phyloP scores from a whole-genome alignment of 2,888 invertebrate genomes.

The Marronus borbonicus region DNA sequence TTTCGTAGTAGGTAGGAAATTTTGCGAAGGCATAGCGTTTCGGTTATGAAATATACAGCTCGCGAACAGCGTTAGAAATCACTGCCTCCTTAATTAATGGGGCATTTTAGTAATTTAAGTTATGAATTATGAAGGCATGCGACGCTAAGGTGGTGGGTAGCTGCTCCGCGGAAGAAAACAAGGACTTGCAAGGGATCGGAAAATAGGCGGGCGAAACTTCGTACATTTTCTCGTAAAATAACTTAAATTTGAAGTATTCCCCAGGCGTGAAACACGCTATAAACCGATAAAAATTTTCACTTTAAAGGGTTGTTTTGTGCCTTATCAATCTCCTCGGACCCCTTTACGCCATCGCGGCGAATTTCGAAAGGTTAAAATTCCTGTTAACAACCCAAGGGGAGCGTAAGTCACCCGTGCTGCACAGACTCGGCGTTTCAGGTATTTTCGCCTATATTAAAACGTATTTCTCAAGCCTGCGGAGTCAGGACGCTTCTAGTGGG shows the following conservation, averaged over 20 bases:
- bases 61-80: slow-evolving; percentile 64
- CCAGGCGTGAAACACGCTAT: too few species aligned
- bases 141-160: slow-evolving; percentile 18
- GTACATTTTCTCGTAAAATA: too few species aligned
- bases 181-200: neutral
- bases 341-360: neutral
- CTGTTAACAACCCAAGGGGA: too few species aligned
- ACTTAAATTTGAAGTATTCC: too few species aligned
- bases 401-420: neutral
- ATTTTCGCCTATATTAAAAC: slow-evolving; percentile 18
- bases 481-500: neutral
- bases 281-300: too few species aligned
- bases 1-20: slow-evolving; percentile 37
- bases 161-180: neutral
- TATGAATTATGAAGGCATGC: slow-evolving; percentile 64
- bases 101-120: slow-evolving; percentile 67
- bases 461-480: slow-evolving; percentile 9
- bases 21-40: slow-evolving; percentile 55
- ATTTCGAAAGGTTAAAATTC: too few species aligned
- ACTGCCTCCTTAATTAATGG: slow-evolving; percentile 66
- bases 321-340: neutral
- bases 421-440: neutral
- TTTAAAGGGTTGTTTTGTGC: too few species aligned
- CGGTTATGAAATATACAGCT: slow-evolving; percentile 59
- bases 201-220: neutral